Conservation (phyloP, 2,113 vertebrate genomes). For the Thalassarche chlororhynchos region DNA sequence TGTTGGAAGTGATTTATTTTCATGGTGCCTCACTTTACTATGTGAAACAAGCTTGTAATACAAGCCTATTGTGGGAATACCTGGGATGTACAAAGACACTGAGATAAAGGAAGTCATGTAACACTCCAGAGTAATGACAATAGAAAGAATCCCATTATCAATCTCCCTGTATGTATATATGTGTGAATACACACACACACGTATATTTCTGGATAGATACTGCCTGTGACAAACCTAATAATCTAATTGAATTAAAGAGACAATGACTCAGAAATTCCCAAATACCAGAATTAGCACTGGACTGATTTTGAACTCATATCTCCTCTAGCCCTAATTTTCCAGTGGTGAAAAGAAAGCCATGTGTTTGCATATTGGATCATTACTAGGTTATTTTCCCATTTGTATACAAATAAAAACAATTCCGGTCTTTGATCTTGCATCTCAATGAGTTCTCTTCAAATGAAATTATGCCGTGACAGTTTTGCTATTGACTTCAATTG, state of each 20-base stretch:
- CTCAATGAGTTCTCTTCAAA: background rate
- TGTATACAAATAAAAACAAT: background rate
- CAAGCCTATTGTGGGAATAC: background rate
- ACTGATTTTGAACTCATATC: background rate
- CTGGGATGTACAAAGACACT: background rate
- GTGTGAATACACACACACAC: background rate
- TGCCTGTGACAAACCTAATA: background rate
- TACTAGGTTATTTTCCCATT: background rate
- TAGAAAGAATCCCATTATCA: background rate
- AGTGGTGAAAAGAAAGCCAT: background rate
- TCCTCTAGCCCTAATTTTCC: background rate
- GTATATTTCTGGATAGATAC: background rate
- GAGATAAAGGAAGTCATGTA: background rate
- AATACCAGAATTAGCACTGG: background rate
- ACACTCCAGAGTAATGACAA: background rate
- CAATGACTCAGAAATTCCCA: background rate
- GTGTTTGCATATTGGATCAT: background rate
- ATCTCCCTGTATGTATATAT: background rate
- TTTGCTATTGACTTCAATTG: background rate
- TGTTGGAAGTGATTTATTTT: background rate
- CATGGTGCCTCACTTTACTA: background rate
- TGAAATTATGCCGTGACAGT: background rate
- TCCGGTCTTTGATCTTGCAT: background rate
- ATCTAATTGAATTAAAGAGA: background rate
- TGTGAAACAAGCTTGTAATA: background rate